phyloP scores from a whole-genome alignment of 2,888 invertebrate species.

The Zygaena filipendulae region DNA sequence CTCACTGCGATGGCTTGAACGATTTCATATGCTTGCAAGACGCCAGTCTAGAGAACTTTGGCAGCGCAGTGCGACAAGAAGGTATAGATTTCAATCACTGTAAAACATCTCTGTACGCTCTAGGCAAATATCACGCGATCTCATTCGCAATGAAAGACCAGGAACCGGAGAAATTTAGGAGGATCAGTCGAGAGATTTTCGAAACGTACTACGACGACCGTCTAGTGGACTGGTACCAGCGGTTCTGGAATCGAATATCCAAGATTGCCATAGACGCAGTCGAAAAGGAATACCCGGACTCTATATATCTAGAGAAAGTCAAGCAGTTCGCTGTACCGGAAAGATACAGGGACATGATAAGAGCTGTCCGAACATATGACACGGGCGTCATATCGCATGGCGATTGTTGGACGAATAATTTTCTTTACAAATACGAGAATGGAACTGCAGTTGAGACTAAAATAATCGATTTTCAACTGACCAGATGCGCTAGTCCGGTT shows the following conservation, averaged over 20 bases:
- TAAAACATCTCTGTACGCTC: constrained; percentile 49
- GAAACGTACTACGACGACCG: constrained; percentile 70
- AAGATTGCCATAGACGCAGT: constrained; percentile 72
- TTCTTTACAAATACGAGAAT: constrained; percentile 59
- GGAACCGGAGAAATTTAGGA: constrained; percentile 53
- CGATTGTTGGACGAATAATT: constrained; percentile 82
- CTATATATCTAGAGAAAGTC: constrained; percentile 66
- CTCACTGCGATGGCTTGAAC: constrained; percentile 57
- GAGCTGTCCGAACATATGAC: constrained; percentile 37
- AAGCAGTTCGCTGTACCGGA: constrained; percentile 63
- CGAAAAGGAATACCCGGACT: constrained; percentile 69
- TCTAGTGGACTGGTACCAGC: constrained; percentile 66
- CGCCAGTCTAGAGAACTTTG: constrained; percentile 49
- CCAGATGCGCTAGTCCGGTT: constrained; percentile 67
- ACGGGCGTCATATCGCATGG: constrained; percentile 75
- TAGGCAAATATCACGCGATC: constrained; percentile 70
- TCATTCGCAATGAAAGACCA: constrained; percentile 70
- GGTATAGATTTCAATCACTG: constrained; percentile 63
- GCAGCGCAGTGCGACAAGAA: constrained; percentile 49
- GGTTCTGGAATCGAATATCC: constrained; percentile 60
- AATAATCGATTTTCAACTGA: constrained; percentile 77
- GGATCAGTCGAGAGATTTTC: constrained; percentile 39
- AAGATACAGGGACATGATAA: constrained; percentile 54
- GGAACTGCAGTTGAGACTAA: constrained; percentile 45
- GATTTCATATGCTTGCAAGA: constrained; percentile 70